Evolutionary conservation across 2,113 vertebrate species (phyloP), one percentile per base, ranked within the genome.

Genomic region (Leptobrachium leishanense): DNA sequence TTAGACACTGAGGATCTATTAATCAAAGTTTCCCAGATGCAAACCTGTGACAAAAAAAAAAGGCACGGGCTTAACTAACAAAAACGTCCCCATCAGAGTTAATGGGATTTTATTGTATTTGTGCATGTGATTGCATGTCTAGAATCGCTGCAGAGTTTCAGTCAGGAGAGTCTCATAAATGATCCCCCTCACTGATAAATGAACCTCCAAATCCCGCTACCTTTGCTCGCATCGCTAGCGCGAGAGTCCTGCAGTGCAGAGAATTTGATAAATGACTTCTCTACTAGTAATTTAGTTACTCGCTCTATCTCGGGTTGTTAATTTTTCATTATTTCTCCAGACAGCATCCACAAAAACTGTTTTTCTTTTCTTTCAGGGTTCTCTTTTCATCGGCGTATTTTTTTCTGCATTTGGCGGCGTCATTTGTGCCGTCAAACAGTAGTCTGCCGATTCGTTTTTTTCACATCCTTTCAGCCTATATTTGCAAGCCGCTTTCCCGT

Each of bases 311-410:
- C 44, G 53, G 9, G 39, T 65, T 73, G 62, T 79, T 79, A 79
- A 79, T 79, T 79, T 73, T 79, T 79, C 77, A 73, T 72, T 79
- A 79, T 79, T 72, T 15, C 55, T 69, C 31, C 70, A 55, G 62
- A 67, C 15, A 41, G 15, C 50, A 66, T 55, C 39, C 13, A 40
- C 31, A 67, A 31, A 65, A 72, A 53, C 5, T 42, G 5, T 15
- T 44, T 59, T 59, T 55, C 9, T 68, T 43, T 42, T 57, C 11
- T 55, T 15, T 20, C 68, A 55, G 53, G 15, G 50, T 76, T 31
- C 20, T 31, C 20, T 31, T 31, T 31, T 31, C 1, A 31, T 31
- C 20, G 20, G 20, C 20, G 20, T 31, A 31, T 31, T 31, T 31
- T 31, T 31, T 31, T 31, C 20, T 31, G 20, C 20, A 31, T 31